phyloP scores from a whole-genome alignment of 2,113 vertebrate genomes.

The Proteles cristata region DNA sequence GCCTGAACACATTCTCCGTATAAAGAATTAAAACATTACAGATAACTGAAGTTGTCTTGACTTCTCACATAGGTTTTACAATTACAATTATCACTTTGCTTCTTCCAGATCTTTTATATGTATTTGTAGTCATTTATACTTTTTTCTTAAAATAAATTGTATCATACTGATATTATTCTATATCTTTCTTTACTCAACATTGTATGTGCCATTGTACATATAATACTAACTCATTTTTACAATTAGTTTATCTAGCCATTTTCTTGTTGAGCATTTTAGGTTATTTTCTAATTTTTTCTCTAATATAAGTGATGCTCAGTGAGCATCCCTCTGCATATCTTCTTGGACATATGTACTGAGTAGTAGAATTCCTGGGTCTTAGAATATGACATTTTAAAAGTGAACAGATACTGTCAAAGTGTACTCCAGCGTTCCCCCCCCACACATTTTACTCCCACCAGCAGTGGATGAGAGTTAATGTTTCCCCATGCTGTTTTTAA shows the following conservation, averaged over 20 bases:
- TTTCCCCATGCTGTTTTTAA: not conserved
- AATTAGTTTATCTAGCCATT: not conserved
- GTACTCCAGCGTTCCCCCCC: not conserved
- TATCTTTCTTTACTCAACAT: not conserved
- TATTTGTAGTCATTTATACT: not conserved
- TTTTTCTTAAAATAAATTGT: not conserved
- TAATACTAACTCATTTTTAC: not conserved
- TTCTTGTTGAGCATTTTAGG: not conserved
- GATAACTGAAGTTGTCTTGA: not conserved
- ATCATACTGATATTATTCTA: not conserved
- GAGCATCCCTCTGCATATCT: not conserved
- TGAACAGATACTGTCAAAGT: not conserved
- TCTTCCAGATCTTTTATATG: not conserved
- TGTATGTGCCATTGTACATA: not conserved
- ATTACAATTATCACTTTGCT: not conserved
- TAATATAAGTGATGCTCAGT: not conserved
- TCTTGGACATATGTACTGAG: not conserved
- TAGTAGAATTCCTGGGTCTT: not conserved
- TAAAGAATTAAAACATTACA: not conserved
- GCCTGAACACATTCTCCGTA: not conserved
- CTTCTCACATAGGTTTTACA: not conserved
- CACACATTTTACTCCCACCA: not conserved
- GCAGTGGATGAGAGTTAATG: not conserved
- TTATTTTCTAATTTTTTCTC: not conserved
- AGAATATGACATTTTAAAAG: not conserved